Conservation (phyloP, 2,113 vertebrate genomes). For the Sylvilagus bachmani region DNA sequence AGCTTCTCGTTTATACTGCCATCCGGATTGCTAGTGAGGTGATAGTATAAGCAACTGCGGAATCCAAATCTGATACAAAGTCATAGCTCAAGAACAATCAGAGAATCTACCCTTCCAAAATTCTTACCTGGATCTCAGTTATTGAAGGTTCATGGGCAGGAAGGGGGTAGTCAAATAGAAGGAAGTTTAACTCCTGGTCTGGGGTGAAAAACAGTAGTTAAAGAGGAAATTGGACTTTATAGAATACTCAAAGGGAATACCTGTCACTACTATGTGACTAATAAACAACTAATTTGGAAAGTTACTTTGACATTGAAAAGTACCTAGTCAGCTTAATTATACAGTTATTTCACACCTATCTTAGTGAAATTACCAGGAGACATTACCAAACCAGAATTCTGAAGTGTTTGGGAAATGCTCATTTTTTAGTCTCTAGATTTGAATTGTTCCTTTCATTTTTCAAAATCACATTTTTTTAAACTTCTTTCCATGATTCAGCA, state of each 20-base stretch:
- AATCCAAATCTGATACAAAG: neutral
- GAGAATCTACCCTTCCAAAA: neutral
- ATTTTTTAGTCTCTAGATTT: conserved; percentile 52
- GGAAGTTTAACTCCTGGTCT: neutral
- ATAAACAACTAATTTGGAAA: conserved; percentile 41
- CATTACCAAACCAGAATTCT: conserved; percentile 25
- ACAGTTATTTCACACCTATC: neutral
- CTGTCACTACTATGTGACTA: neutral
- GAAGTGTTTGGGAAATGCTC: conserved; percentile 47
- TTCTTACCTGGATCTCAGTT: neutral
- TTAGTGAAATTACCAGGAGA: conserved; percentile 37
- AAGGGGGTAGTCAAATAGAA: neutral
- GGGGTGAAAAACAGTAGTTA: neutral
- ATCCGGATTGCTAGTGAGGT: neutral
- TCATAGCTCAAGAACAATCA: neutral
- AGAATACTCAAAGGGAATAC: neutral
- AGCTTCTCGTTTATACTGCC: neutral
- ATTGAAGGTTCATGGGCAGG: rapidly evolving
- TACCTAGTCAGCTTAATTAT: neutral
- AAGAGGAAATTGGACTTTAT: neutral
- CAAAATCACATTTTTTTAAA: conserved; percentile 59
- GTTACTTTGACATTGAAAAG: conserved; percentile 18
- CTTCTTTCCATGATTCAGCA: conserved; percentile 33
- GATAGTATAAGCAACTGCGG: neutral
- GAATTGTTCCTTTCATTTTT: conserved; percentile 54